Evolutionary conservation across 2,888 invertebrate genomes (phyloP), one percentile per base, ranked within the genome.

Genomic region (Apamea sordens): DNA sequence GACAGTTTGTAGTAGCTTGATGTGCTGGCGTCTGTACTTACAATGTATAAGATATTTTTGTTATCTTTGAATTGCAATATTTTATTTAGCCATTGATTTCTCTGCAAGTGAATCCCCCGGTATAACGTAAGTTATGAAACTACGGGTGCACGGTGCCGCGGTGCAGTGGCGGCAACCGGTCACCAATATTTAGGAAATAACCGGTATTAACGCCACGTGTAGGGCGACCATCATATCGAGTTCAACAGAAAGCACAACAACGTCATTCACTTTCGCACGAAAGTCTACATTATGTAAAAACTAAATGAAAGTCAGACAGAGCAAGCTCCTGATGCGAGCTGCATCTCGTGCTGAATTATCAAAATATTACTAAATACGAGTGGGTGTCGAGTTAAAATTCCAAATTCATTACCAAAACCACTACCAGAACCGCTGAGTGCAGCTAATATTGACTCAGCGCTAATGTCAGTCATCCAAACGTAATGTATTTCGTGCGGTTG

Each of bases 111-210:
- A n/a, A 28, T 82, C 76, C 56, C 81, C 82, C 76, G 47, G 44
- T 79, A 56, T 75, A 81, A 2, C 2, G 36, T 1, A 36, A 44
- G 75, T 88, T 82, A 86, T 71, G 82, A 77, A 68, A 84, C 83
- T 36, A 32, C 18, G n/a, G n/a, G n/a, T n/a, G n/a, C n/a, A n/a
- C 32, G 32, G n/a, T 4, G 68, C 7, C 3, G 13, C 13, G 47
- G 24, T 3, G 32, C 10, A 4, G 56, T 56, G 24, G 28, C 18
- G 47, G 18, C 5, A 61, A 76, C 78, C 76, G 72, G 75, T 84
- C 28, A 80, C 75, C 77, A 75, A 87, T 83, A 87, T 85, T 85
- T 85, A 53, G 78, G 88, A 81, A 78, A 83, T 56, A 83, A 78
- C 83, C 79, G 72, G 70, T 86, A 73, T 83, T 82, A 87, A 80